Conservation (phyloP, 2,888 invertebrate species). For the Agriopis aurantiaria region DNA sequence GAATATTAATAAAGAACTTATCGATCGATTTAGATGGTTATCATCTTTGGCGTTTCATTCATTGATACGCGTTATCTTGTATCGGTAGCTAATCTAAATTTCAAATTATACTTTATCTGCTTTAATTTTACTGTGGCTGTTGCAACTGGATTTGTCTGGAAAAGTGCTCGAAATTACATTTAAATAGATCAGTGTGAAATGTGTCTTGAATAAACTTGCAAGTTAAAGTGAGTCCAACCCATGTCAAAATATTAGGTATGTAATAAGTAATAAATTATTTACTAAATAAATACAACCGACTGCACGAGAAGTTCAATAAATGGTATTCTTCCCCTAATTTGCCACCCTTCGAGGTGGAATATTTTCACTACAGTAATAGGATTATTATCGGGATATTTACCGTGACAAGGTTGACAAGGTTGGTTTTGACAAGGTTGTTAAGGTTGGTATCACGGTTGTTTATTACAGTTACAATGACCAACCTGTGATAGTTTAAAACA, state of each 20-base stretch:
- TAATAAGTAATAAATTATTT: not conserved
- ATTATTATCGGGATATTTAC: no score
- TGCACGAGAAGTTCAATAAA: no score
- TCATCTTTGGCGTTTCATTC: conserved; percentile 32
- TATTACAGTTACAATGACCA: no score
- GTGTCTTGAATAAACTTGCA: not conserved
- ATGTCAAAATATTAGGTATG: not conserved
- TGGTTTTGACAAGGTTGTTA: no score
- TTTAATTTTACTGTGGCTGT: conserved; percentile 40
- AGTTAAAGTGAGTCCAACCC: not conserved
- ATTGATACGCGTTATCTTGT: conserved; percentile 39
- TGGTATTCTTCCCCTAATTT: no score
- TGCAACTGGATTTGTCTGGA: not conserved
- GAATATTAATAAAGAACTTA: conserved; percentile 44
- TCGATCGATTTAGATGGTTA: conserved; percentile 20
- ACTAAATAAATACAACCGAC: no score
- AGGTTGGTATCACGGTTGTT: no score
- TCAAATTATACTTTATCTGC: conserved; percentile 39
- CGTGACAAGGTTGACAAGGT: no score
- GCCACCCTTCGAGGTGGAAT: no score
- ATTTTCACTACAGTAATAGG: no score
- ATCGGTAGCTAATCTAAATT: conserved; percentile 24
- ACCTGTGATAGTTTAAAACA: no score
- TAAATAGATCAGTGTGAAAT: not conserved
- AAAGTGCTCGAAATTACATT: not conserved